A percentile compares a stretch with the other conserved stretches of the same genome.
phyloP scores from a whole-genome alignment of 2,113 vertebrate genomes.

The Picathartes gymnocephalus region DNA sequence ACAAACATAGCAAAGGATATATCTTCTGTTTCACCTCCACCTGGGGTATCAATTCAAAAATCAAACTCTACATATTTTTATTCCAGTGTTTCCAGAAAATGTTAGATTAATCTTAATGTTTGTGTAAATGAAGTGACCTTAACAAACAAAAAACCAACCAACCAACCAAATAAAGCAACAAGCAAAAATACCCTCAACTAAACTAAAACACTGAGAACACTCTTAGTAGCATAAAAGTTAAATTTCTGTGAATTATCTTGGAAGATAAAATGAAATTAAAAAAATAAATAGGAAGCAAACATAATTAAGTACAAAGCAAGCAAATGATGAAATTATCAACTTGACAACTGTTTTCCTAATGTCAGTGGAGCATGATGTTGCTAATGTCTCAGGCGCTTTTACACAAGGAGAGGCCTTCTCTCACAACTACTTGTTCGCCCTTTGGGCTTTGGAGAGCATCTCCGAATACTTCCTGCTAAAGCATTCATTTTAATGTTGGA shows the following conservation, averaged over 20 bases:
- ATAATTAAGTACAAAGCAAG: neutral
- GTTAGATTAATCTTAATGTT: neutral
- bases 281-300: neutral
- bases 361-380: rapidly evolving
- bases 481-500: neutral
- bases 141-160: neutral
- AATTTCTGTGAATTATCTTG: neutral
- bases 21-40: neutral
- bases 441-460: neutral
- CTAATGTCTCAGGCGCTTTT: neutral
- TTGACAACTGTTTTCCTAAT: neutral
- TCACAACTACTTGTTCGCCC: rapidly evolving
- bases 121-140: neutral
- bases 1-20: neutral
- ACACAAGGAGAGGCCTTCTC: neutral
- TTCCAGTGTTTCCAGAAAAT: neutral
- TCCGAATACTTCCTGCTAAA: neutral
- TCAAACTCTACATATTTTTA: neutral
- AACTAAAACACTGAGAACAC: neutral
- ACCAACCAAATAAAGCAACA: rapidly evolving
- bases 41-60: neutral
- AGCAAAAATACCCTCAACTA: neutral
- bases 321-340: neutral
- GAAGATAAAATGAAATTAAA: neutral
- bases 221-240: neutral